phyloP scores from a whole-genome alignment of 1,140 invertebrate species.

The Orius insidiosus region DNA sequence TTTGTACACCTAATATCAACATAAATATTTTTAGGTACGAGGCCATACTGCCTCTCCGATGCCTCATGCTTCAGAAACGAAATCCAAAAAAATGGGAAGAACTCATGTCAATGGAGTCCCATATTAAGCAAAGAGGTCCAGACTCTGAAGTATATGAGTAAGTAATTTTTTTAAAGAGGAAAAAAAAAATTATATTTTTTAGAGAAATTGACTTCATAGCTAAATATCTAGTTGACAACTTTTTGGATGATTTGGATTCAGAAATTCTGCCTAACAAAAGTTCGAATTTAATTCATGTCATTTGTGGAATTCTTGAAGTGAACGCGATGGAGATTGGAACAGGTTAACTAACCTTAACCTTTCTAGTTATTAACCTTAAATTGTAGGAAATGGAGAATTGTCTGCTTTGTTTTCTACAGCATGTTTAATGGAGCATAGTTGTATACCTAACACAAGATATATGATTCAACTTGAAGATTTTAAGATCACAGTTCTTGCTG shows the following conservation, averaged over 20 bases:
- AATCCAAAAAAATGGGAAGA: conserved; percentile 30
- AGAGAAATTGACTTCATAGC: conserved; percentile 42
- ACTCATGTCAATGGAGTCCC: conserved; percentile 47
- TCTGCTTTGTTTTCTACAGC: conserved; percentile 47
- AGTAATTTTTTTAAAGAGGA: conserved; percentile 17
- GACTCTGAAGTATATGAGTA: conserved; percentile 50
- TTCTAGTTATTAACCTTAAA: background rate
- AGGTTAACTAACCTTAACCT: background rate
- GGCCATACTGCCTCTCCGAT: conserved; percentile 39
- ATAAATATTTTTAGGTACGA: too few relatives aligned
- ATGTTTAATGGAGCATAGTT: conserved; percentile 58
- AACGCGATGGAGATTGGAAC: conserved; percentile 50
- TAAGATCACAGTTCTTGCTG: conserved; percentile 44
- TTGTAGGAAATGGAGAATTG: conserved; percentile 26
- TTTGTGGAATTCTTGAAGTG: conserved; percentile 64
- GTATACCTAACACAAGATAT: conserved; percentile 54
- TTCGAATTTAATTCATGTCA: conserved; percentile 38
- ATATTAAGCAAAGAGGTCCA: conserved; percentile 43
- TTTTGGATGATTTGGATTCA: conserved; percentile 30
- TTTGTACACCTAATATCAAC: too few relatives aligned
- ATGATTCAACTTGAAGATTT: conserved; percentile 35
- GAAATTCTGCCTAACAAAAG: conserved; percentile 30
- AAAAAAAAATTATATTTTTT: conserved; percentile 22
- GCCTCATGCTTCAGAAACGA: conserved; percentile 35
- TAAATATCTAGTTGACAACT: conserved; percentile 38